A percentile compares a stretch with the other conserved stretches of the same genome.
phyloP scores from a whole-genome alignment of 2,888 invertebrate genomes.

The Prosapia bicincta region DNA sequence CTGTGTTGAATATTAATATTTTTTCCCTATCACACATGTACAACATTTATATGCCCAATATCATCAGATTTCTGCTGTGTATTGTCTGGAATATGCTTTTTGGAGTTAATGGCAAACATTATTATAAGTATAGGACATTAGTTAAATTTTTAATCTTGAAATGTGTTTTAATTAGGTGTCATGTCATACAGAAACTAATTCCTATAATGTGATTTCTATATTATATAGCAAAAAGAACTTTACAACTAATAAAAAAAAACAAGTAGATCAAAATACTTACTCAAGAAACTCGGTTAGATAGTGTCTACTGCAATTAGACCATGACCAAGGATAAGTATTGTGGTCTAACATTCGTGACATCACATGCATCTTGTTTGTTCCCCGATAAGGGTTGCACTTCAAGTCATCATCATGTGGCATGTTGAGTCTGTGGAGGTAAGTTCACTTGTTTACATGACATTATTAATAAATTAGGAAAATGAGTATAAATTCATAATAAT shows the following conservation, averaged over 20 bases:
- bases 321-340: constrained; percentile 82
- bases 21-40: background rate
- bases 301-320: constrained; percentile 79
- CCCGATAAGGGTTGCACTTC: constrained; percentile 59
- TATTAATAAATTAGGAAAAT: no score
- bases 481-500: no score
- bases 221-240: constrained; percentile 5
- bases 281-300: constrained; percentile 74
- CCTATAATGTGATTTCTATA: no score
- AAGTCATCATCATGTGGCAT: constrained; percentile 84
- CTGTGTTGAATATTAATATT: background rate
- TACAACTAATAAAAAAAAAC: background rate
- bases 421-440: constrained; percentile 66
- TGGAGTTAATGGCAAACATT: no score
- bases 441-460: no score
- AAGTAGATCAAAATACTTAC: constrained; percentile 63
- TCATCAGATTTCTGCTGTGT: background rate
- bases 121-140: no score
- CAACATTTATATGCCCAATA: background rate
- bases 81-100: background rate
- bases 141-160: background rate
- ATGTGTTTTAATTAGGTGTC: background rate
- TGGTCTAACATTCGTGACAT: constrained; percentile 81
- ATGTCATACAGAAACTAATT: no score
- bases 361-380: constrained; percentile 52